These are phyloP conservation scores for Bucco capensis DNA, from an alignment of 2,113 vertebrate species.

Conservation along the genomic window DNA sequence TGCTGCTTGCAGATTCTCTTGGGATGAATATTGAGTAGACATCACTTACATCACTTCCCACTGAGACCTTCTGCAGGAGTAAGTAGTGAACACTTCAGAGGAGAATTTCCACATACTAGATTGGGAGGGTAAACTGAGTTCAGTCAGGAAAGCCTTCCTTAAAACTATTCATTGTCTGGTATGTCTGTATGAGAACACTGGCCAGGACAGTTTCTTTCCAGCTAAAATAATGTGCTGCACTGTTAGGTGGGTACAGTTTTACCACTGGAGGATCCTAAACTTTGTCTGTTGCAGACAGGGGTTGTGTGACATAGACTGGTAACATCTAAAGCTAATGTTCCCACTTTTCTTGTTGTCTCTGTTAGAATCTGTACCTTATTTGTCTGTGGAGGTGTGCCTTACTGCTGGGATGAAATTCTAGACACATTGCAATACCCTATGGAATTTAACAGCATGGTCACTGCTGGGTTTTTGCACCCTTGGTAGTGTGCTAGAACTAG, in stretches of 20 bases:
- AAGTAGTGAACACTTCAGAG: not conserved
- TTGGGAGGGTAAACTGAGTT: not conserved
- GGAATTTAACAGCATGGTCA: not conserved
- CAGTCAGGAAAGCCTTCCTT: not conserved
- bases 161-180: not conserved
- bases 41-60: not conserved
- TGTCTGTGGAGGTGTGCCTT: not conserved
- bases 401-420: not conserved
- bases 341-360: not conserved
- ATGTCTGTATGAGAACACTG: not conserved
- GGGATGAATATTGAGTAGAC: not conserved
- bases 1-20: not conserved
- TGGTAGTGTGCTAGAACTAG: not conserved
- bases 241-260: not conserved
- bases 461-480: not conserved
- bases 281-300: not conserved
- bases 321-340: not conserved
- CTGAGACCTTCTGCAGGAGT: not conserved
- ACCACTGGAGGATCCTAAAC: not conserved
- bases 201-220: not conserved
- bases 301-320: not conserved
- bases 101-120: not conserved
- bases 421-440: fast-evolving
- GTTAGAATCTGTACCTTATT: not conserved
- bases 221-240: not conserved